phyloP scores from a whole-genome alignment of 2,797 vertebrate species.

The Gymnopithys bicolor region DNA sequence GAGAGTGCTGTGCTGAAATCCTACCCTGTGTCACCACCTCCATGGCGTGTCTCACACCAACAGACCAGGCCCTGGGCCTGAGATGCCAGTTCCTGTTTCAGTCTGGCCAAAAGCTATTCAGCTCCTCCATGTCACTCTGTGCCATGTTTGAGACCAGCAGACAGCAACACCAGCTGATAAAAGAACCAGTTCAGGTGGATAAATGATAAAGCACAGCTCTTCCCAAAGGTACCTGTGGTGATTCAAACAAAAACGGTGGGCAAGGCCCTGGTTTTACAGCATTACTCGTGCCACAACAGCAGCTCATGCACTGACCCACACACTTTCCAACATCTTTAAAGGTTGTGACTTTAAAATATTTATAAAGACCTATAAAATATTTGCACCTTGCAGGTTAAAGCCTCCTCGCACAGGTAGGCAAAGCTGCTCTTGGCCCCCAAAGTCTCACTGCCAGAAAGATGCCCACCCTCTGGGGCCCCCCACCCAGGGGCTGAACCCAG shows the following conservation, averaged over 20 bases:
- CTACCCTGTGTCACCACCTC: not conserved
- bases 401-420: not conserved
- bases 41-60: not conserved
- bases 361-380: not conserved
- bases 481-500: not conserved
- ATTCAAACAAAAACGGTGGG: not conserved
- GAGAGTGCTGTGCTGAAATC: not conserved
- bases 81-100: not conserved
- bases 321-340: not conserved
- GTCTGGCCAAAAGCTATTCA: not conserved
- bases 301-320: rapidly evolving
- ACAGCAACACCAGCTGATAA: not conserved
- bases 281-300: not conserved
- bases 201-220: not conserved
- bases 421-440: not conserved
- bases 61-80: not conserved
- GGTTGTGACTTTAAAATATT: not conserved
- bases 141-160: rapidly evolving
- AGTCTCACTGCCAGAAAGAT: rapidly evolving
- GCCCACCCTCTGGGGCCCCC: rapidly evolving
- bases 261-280: not conserved
- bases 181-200: not conserved
- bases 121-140: rapidly evolving
- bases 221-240: not conserved
- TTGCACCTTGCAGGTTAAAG: not conserved